Evolutionary conservation across 2,888 invertebrate species (phyloP), one percentile per base, ranked within the genome.

Genomic region (Frankliniella intonsa): DNA sequence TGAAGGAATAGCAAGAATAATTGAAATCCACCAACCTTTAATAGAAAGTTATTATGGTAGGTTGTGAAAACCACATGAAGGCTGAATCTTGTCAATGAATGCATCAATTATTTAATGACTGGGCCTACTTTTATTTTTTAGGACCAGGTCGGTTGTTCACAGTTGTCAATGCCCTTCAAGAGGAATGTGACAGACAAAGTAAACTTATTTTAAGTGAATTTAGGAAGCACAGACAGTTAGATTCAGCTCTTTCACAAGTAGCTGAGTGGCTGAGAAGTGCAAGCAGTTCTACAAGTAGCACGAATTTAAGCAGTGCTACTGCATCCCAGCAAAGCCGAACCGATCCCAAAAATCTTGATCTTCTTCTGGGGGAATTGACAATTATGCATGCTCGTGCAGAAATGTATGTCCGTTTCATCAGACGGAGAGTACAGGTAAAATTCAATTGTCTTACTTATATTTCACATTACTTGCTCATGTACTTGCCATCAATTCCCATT

Each of bases 331-430:
- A 76, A 22, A 76, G 10, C 25, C 69, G 69, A 2, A 76, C 69
- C 25, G 95, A 97, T 88, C 94, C 96, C 0, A 94, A 95, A 86
- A 94, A 94, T 85, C 90, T 97, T 82, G 99, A 99, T 89, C 92
- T 94, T 0, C 90, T 96, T 80, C 92, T 99, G 83, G 93, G 94
- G 0, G 99, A 99, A 89, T 91, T 98, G 83, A 97, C 97, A 0
- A 90, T 97, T 81, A 93, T 98, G 89, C 97, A 97, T 89, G 93
- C 96, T 0, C 90, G 97, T 84, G 92, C 95, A n/a, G 95, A 96
- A 86, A 90, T 99, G 38, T 99, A 98, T 88, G 92, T 96, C 85
- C 91, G 94, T 85, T 99, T 99, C 89, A 90, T 99, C 83, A 90
- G 92, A 81, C 90, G 96, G 83, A 91, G 96, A 86, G 88, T 87